Evolutionary conservation across 2,888 invertebrate genomes (phyloP).

Genomic region (Epirrhoe tristata): DNA sequence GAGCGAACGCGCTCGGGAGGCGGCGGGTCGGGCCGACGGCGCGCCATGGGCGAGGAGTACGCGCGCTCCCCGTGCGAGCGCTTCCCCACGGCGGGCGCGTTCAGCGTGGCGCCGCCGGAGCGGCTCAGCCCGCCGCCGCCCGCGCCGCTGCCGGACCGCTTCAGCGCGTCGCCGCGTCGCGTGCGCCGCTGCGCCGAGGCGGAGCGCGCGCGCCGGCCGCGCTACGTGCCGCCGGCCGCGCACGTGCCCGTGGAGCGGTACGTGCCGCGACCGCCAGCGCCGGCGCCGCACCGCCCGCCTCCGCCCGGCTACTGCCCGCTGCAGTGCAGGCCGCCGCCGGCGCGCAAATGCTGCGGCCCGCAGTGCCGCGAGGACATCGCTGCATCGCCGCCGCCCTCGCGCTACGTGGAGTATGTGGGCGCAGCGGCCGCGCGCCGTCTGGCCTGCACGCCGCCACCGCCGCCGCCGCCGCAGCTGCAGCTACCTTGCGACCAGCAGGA

Average conservation of each 20-base stretch:
- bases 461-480: slow-evolving; percentile 79
- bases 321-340: slow-evolving; percentile 76
- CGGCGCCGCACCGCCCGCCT: slow-evolving; percentile 75
- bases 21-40: slow-evolving; percentile 79
- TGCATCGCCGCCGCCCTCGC: slow-evolving; percentile 76
- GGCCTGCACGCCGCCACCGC: slow-evolving; percentile 81
- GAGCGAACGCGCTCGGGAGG: slow-evolving; percentile 71
- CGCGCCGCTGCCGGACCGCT: slow-evolving; percentile 86
- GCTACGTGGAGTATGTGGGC: slow-evolving; percentile 87
- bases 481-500: slow-evolving; percentile 79
- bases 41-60: slow-evolving; percentile 84
- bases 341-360: slow-evolving; percentile 79
- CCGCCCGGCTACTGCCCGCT: slow-evolving; percentile 85
- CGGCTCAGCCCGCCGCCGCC: slow-evolving; percentile 87
- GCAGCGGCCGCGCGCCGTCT: slow-evolving; percentile 86
- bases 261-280: slow-evolving; percentile 86
- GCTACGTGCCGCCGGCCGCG: slow-evolving; percentile 88
- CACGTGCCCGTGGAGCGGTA: slow-evolving; percentile 90
- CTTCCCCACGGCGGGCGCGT: slow-evolving; percentile 83
- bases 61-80: slow-evolving; percentile 84
- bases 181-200: slow-evolving; percentile 88
- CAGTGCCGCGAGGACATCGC: slow-evolving; percentile 79
- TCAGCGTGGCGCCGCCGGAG: slow-evolving; percentile 88
- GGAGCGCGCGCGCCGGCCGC: slow-evolving; percentile 86
- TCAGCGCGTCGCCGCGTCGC: slow-evolving; percentile 85